Conservation (phyloP, 2,797 vertebrate genomes). For the Caiman crocodilus region DNA sequence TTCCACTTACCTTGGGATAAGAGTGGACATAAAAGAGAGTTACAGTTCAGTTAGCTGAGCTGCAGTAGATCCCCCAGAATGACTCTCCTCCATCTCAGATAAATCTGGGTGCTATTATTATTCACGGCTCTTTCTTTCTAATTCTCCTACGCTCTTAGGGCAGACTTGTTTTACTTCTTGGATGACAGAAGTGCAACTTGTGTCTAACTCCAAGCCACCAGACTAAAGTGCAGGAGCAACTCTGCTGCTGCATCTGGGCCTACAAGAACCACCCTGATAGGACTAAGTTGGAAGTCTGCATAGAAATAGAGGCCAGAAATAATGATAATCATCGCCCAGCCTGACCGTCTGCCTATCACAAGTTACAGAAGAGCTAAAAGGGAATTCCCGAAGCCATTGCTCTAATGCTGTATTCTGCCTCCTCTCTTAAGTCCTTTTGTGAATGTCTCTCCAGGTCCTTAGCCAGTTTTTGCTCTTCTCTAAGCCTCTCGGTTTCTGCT, state of each 20-base stretch:
- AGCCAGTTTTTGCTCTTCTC: neutral
- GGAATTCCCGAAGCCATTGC: neutral
- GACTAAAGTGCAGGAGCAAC: too few species aligned
- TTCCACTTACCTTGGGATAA: too few species aligned
- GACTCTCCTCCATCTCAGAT: too few species aligned
- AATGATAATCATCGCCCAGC: neutral
- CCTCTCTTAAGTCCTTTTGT: neutral
- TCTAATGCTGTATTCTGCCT: neutral
- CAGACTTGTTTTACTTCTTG: too few species aligned
- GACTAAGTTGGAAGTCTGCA: too few species aligned
- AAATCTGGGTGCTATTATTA: neutral
- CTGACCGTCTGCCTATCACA: neutral
- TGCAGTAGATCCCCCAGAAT: too few species aligned
- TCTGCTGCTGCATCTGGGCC: too few species aligned
- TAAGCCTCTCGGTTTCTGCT: neutral
- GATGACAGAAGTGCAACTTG: too few species aligned
- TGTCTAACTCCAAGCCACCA: too few species aligned
- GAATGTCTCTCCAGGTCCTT: neutral
- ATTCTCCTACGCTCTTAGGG: neutral
- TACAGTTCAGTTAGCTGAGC: too few species aligned
- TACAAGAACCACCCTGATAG: too few species aligned
- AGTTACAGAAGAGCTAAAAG: neutral
- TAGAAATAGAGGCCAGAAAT: neutral
- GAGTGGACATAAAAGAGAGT: too few species aligned
- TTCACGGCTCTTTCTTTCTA: neutral